Conservation (phyloP, 1,140 invertebrate species). For the Drusus annulatus region DNA sequence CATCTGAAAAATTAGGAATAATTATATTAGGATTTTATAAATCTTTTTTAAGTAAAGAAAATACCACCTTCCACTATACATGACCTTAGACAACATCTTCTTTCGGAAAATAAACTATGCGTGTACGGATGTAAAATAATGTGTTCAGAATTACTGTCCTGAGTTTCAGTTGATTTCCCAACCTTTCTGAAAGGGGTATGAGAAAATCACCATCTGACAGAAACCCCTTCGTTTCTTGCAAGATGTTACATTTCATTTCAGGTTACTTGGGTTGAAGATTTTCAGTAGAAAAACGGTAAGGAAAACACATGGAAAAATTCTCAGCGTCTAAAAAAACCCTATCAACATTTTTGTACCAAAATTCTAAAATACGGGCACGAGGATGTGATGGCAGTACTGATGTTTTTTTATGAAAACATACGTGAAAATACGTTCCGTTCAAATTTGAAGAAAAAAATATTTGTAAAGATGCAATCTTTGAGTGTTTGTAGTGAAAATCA, state of each 20-base stretch:
- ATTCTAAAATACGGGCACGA: too few relatives aligned
- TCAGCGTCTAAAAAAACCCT: not conserved
- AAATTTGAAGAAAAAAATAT: too few relatives aligned
- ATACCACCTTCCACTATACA: not conserved
- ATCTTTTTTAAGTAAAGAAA: not conserved
- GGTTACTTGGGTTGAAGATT: not conserved
- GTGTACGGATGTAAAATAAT: too few relatives aligned
- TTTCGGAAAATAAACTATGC: not conserved
- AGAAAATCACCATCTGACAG: not conserved
- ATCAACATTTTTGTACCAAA: slow-evolving; percentile 1
- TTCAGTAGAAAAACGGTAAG: not conserved
- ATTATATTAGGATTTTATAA: not conserved
- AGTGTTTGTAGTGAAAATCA: too few relatives aligned
- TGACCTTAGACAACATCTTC: not conserved
- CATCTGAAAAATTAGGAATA: not conserved
- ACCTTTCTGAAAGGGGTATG: not conserved
- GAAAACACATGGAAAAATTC: slow-evolving; percentile 26
- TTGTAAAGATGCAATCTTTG: too few relatives aligned
- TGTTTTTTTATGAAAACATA: too few relatives aligned
- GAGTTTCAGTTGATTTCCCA: not conserved
- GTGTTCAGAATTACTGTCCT: not conserved
- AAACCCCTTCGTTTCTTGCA: slow-evolving; percentile 7
- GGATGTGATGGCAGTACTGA: too few relatives aligned
- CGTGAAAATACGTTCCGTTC: too few relatives aligned
- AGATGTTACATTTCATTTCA: slow-evolving; percentile 5